Evolutionary conservation across 1,140 invertebrate species (phyloP).

Genomic region (Notospermus geniculatus): DNA sequence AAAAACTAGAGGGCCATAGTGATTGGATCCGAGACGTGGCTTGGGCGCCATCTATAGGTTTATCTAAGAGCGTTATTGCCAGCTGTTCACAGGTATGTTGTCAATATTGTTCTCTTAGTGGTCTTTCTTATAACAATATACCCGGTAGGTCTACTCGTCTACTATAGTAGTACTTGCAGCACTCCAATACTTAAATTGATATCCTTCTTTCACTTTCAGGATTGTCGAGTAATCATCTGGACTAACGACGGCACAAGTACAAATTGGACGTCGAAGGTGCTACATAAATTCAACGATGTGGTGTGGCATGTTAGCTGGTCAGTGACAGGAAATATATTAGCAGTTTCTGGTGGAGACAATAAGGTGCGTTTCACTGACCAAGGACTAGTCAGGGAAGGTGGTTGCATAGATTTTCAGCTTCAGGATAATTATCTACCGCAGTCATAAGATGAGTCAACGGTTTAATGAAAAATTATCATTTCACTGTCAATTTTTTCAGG

Average conservation of each 20-base stretch:
- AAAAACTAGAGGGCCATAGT: conserved; percentile 89
- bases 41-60: conserved; percentile 92
- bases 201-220: conserved; percentile 65
- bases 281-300: conserved; percentile 94
- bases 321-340: conserved; percentile 92
- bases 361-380: too few relatives aligned
- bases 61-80: conserved; percentile 82
- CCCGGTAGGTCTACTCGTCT: too few relatives aligned
- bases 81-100: conserved; percentile 74
- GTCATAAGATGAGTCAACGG: too few relatives aligned
- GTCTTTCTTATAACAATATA: too few relatives aligned
- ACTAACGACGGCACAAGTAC: conserved; percentile 55
- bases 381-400: too few relatives aligned
- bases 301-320: conserved; percentile 99
- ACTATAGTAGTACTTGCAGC: too few relatives aligned
- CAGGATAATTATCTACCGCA: too few relatives aligned
- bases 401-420: too few relatives aligned
- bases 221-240: conserved; percentile 93
- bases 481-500: conserved; percentile 55
- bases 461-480: too few relatives aligned
- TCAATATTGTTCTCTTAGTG: too few relatives aligned
- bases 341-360: conserved; percentile 97
- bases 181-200: not conserved
- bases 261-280: conserved; percentile 80
- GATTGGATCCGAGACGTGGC: conserved; percentile 98